A percentile compares a stretch with the other conserved stretches of the same genome.
phyloP scores from a whole-genome alignment of 2,888 invertebrate species.

The Conomelus anceps region DNA sequence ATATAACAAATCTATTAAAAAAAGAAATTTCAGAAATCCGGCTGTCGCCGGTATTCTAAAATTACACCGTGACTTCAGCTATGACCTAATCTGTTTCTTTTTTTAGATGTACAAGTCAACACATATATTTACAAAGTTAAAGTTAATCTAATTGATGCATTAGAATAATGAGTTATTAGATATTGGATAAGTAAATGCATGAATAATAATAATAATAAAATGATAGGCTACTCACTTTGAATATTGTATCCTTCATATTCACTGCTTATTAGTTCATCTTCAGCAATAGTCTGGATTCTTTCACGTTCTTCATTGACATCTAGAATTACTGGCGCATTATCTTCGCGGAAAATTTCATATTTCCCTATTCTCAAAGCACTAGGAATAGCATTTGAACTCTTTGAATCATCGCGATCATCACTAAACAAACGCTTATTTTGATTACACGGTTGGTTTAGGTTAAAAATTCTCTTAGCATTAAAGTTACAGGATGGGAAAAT shows the following conservation, averaged over 20 bases:
- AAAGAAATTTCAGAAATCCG: too few relatives aligned
- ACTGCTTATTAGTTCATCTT: constrained; percentile 43
- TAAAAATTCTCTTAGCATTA: neutral
- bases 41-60: too few relatives aligned
- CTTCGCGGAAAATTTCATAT: constrained; percentile 65
- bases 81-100: too few relatives aligned
- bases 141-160: too few relatives aligned
- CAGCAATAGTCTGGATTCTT: constrained; percentile 35
- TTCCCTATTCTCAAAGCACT: constrained; percentile 46
- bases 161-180: too few relatives aligned
- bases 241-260: constrained; percentile 57
- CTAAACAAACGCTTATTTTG: neutral
- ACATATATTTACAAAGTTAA: too few relatives aligned
- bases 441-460: neutral
- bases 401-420: constrained; percentile 34
- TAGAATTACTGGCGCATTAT: constrained; percentile 60
- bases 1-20: too few relatives aligned
- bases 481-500: too few relatives aligned
- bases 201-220: constrained; percentile 7
- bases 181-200: too few relatives aligned
- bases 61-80: too few relatives aligned
- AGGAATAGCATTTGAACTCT: neutral
- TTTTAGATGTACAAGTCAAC: too few relatives aligned
- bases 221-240: constrained; percentile 47
- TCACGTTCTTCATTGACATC: constrained; percentile 62